Base-by-base conservation (phyloP, 2,888 invertebrate species). In the Trissolcus japonicus region DNA sequence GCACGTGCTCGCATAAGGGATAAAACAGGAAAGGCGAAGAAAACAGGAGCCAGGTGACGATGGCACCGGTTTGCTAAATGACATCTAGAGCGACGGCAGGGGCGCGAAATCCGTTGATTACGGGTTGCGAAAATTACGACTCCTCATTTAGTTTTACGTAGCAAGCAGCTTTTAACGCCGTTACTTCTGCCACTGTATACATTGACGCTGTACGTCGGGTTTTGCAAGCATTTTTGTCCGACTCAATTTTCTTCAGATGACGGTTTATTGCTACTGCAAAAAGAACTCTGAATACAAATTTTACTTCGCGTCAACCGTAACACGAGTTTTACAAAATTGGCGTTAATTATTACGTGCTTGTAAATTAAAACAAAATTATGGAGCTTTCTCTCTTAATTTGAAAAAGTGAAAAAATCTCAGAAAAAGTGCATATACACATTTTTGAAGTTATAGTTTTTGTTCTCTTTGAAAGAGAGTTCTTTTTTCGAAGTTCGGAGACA, bases 41-140 rank as follows among this genome's bases (percentile, higher is more conserved):
- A 67, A 55, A 54, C 46, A 16, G 25, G 53, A 53, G 16, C 29
- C 65, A 73, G 65, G 56, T 56, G 72, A 66, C 54, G 63, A 40
- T 59, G 46, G 53, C 51, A 21, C 51, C 71, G 57, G 56, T 50
- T 56, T 57, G 35, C 41, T 56, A 57, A 61, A 74, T 67, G 61
- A 62, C 46, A 16, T 16, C 16, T 54, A 43, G 53, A 25, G 56
- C 61, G 41, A 46, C 25, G 16, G 14, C 41, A 16, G 16, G 40
- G 35, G 21, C 50, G 21, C 35, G 51, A 48, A 53, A 13, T 13
- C 29, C 40, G 16, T 74, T 79, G 82, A 84, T 84, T 83, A 82
- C 81, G 80, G 82, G 82, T 82, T 80, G 81, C 77, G 81, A 84
- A 82, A 87, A 87, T 87, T 86, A 87, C 84, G 86, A 84, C 85